Conservation (phyloP, 2,888 invertebrate genomes). For the Pammene aurita region DNA sequence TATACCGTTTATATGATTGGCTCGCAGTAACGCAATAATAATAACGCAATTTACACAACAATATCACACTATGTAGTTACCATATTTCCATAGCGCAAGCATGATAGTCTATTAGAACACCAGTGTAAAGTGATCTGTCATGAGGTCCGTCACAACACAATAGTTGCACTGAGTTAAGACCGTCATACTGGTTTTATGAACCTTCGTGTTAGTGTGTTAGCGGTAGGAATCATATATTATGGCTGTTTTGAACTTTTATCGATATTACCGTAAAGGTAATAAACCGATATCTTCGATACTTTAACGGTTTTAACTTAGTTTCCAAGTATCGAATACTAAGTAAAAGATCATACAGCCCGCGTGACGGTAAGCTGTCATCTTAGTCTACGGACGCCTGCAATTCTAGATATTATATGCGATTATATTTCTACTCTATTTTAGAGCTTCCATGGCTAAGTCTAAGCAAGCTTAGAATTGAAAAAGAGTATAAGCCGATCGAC, state of each 20-base stretch:
- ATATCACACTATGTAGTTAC: neutral
- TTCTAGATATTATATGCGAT: too few species aligned
- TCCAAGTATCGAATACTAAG: neutral
- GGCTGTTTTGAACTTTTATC: slow-evolving; percentile 1
- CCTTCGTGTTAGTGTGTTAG: neutral
- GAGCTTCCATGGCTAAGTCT: too few species aligned
- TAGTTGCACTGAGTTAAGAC: neutral
- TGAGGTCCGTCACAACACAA: too few species aligned
- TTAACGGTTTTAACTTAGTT: neutral
- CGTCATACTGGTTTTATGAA: neutral
- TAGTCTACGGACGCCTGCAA: too few species aligned
- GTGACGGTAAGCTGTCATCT: too few species aligned
- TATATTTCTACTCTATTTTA: too few species aligned
- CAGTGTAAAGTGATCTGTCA: too few species aligned
- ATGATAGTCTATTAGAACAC: too few species aligned
- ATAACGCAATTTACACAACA: neutral
- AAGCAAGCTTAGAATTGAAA: too few species aligned
- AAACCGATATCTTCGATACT: neutral
- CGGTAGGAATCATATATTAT: neutral
- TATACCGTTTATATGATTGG: too few species aligned
- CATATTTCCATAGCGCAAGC: too few species aligned
- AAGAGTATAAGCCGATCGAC: too few species aligned
- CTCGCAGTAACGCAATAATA: neutral
- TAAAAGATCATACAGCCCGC: neutral
- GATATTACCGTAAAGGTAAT: neutral